Evolutionary conservation across 1,140 invertebrate genomes (phyloP), one percentile per base, ranked within the genome.

Genomic region (Berghia stephanieae): DNA sequence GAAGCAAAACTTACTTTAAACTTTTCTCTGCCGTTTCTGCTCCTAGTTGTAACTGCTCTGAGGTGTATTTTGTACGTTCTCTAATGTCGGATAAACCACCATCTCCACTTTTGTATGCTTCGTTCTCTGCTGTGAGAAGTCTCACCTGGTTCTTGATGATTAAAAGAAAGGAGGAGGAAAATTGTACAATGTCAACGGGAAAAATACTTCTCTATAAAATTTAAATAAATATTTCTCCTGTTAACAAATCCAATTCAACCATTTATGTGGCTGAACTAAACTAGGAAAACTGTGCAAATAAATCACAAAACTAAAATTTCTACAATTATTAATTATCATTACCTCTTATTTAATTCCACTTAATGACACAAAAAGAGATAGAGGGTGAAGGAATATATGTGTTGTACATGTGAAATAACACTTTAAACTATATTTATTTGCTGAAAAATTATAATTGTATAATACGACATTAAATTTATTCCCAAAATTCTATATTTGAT

Each of bases 11-110:
- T 76, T 75, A 85, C 84, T 63, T 81, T 13, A 85, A 74, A 13
- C 75, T 78, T 4, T 66, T 69, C 79, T 85, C 84, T 34, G 83
- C 84, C 67, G 79, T 81, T 46, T 77, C 66, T 34, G 84, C 83
- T 43, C 82, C 82, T 27, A 69, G 10, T 0, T 79, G 72, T 4
- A 85, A 72, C 60, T 85, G 83, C 40, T 83, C 74, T 1, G 83
- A 83, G 1, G 82, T 81, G 73, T 81, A 82, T 40, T 78, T 78
- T 13, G 83, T 82, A 24, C 81, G 69, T 27, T 85, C 83, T 55
- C 78, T 80, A 27, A 85, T 77, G 16, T 80, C 80, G n/a, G 44
- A 49, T 16, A 78, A 71, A 44, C 68, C 63, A 18, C 46, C 38
- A 52, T 82, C 80, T 18, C 78, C 81, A 40, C 78, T 71, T 8